Conservation (phyloP, 2,797 vertebrate species). For the Sebastes taczanowskii region DNA sequence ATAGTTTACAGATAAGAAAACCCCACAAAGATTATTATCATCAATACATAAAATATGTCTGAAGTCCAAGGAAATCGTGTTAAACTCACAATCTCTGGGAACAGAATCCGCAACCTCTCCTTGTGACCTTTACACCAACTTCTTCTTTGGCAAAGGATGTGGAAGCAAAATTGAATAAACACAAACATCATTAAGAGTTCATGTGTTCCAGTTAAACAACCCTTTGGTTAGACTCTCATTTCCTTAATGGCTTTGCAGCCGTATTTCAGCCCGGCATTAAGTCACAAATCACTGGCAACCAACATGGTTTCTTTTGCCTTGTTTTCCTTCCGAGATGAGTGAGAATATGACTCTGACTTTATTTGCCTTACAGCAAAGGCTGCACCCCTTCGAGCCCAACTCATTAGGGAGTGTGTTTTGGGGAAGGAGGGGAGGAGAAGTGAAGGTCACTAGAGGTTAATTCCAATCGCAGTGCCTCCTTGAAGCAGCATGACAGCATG, state of each 20-base stretch:
- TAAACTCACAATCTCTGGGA: conserved; percentile 44
- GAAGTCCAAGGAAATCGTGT: background rate
- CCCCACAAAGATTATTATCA: conserved; percentile 1
- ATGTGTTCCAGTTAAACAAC: conserved; percentile 73
- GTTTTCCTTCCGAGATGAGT: conserved; percentile 64
- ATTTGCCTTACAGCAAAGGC: conserved; percentile 58
- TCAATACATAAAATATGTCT: background rate
- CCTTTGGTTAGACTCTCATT: conserved; percentile 72
- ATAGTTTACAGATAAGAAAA: background rate
- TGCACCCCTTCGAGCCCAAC: conserved; percentile 63
- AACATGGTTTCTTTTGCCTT: conserved; percentile 36
- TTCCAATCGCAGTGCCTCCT: conserved; percentile 74
- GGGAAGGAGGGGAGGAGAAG: conserved; percentile 53
- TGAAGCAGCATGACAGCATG: conserved; percentile 75
- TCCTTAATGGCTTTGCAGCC: conserved; percentile 73
- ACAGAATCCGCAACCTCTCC: conserved; percentile 35
- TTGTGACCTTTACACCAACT: conserved; percentile 58
- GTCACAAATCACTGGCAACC: conserved; percentile 69
- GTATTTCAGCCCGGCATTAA: conserved; percentile 58
- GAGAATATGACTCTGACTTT: conserved; percentile 68
- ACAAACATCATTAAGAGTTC: conserved; percentile 79
- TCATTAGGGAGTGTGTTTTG: conserved; percentile 78
- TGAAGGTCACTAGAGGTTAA: conserved; percentile 79
- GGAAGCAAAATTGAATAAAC: conserved; percentile 72
- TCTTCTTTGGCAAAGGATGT: conserved; percentile 68